phyloP scores from a whole-genome alignment of 2,888 invertebrate genomes.

The Osedax frankpressi region DNA sequence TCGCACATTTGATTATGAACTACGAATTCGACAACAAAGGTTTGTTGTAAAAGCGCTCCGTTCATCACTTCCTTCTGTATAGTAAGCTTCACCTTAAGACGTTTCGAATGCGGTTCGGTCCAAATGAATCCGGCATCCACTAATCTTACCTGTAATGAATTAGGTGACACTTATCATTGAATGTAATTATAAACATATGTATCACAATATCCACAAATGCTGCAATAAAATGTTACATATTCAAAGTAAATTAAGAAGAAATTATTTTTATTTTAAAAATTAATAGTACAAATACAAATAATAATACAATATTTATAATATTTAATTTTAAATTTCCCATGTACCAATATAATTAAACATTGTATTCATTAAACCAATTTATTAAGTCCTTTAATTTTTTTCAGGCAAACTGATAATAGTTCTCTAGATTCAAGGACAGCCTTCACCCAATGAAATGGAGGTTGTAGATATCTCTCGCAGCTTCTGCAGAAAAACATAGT shows the following conservation, averaged over 20 bases:
- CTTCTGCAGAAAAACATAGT: slow-evolving; percentile 72
- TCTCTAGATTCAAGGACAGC: slow-evolving; percentile 75
- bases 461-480: slow-evolving; percentile 82
- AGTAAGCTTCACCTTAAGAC: slow-evolving; percentile 77
- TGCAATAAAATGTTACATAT: no score
- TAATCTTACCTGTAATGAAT: slow-evolving; percentile 65
- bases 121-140: slow-evolving; percentile 92
- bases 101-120: slow-evolving; percentile 97
- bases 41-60: slow-evolving; percentile 80
- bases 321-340: no score
- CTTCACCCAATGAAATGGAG: slow-evolving; percentile 41
- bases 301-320: no score
- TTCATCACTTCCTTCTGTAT: slow-evolving; percentile 85
- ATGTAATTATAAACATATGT: no score
- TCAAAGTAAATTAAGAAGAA: no score
- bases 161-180: no score
- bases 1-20: slow-evolving; percentile 89
- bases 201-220: no score
- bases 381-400: slow-evolving; percentile 75
- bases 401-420: slow-evolving; percentile 70
- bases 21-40: slow-evolving; percentile 83
- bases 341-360: no score
- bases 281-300: no score
- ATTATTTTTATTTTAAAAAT: no score
- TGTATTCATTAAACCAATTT: slow-evolving; percentile 37